Conservation (phyloP, 37 sponge, comb jelly and placozoan species). For the Halichondria panicea region DNA sequence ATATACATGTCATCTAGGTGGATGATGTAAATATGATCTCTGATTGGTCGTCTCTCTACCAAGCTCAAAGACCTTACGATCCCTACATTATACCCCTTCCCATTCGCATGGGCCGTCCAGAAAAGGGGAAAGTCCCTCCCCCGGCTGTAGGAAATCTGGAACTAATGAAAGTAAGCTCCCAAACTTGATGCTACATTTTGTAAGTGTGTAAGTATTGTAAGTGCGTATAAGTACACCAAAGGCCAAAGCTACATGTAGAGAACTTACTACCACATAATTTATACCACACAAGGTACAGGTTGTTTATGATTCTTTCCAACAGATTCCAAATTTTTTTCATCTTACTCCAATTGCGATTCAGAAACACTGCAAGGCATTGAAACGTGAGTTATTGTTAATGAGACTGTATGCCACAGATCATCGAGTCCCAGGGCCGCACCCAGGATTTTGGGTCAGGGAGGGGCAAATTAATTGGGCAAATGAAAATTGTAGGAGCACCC, state of each 20-base stretch:
- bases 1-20: conserved; percentile 38
- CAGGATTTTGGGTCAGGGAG: too few species aligned
- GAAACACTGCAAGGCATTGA: conserved; percentile 86
- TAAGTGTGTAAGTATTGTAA: not conserved
- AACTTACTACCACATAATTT: too few species aligned
- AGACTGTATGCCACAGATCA: too few species aligned
- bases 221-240: not conserved
- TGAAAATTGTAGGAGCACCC: not conserved
- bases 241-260: too few species aligned
- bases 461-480: too few species aligned
- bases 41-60: conserved; percentile 76
- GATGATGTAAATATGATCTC: conserved; percentile 38
- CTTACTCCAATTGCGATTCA: conserved; percentile 86
- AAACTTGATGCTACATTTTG: not conserved
- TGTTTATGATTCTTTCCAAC: not conserved
- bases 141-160: conserved; percentile 69
- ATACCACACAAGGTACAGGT: not conserved
- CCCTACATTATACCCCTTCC: conserved; percentile 83
- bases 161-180: conserved; percentile 66
- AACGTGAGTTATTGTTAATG: conserved; percentile 56
- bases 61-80: conserved; percentile 67
- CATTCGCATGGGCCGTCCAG: conserved; percentile 77
- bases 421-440: too few species aligned
- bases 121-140: conserved; percentile 63
- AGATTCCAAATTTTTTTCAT: conserved; percentile 95